Evolutionary conservation across 1,140 invertebrate species (phyloP), one percentile per base, ranked within the genome.

Genomic region (Bombus affinis): DNA sequence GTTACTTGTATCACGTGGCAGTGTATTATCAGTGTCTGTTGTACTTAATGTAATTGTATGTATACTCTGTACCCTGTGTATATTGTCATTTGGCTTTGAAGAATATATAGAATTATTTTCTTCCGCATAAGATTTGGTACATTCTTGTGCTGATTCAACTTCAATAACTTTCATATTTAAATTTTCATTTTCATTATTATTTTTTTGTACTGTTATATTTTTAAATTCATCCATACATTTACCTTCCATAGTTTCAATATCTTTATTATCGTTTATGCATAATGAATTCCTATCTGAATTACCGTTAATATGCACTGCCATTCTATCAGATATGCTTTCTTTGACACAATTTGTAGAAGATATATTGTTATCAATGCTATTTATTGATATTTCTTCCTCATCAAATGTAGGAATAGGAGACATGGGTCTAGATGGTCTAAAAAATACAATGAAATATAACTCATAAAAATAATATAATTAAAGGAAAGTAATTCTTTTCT

Each of bases 331-430:
- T 93, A 91, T 82, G 93, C 93, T 85, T 32, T 91, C 32, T 93
- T 95, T 92, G 85, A 91, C 86, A 62, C 92, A 86, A 86, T 91
- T 92, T 91, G 44, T 22, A 82, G 93, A 92, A 3, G 91, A 90
- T 22, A 94, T 73, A 72, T 95, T 93, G 35, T 93, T 92, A 83
- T 95, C 94, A 66, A 92, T 88, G 42, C 83, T 91, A 88, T 93
- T 91, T 22, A 93, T 89, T 44, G 94, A 93, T 25, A 89, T 86
- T 82, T 95, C 94, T 62, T 96, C 94, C 57, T 96, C 95, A 74
- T 95, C 94, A 90, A 96, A 97, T 85, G 97, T 95, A 4, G 97
- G 97, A 92, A 98, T 96, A 32, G 97, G 97, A 32, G 97, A 98
- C 95, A 98, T 96, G 53, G 97, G 97, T 85, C 97, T 96, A 3